Base-by-base conservation (phyloP, 2,888 invertebrate species). In the Oscheius sp. region DNA sequence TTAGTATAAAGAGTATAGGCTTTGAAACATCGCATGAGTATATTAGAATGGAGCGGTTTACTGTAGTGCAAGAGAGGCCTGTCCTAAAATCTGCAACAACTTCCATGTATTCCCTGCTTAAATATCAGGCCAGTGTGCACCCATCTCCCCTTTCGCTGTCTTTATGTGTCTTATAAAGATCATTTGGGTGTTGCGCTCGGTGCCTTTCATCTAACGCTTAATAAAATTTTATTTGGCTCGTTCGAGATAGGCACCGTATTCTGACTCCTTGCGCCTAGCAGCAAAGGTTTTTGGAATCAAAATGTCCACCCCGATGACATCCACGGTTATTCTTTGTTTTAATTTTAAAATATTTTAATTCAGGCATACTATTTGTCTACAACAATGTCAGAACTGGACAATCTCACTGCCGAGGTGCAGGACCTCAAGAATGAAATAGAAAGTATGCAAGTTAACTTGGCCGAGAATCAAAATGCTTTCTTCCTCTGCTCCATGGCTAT, bases 401-500 rank as follows among this genome's bases (percentile, higher is more conserved):
- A 81, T 49, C 75, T 77, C 21, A 81, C 79, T 0, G 72, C 72
- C 12, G 72, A 79, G 41, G 75, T 81, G 18, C 46, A 78, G 21
- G 21, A 76, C 45, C 73, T 82, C 29, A 74, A 77, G n/a, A 64
- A 74, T 41, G 74, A 81, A 46, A 74, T 84, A 13, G 74, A 82
- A 16, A 72, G 77, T 29, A 77, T 80, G 77, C 74, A 74, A 56
- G 58, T 69, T 12, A 83, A 85, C 55, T 77, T 84, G 63, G 73
- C 81, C 0, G 84, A 79, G 29, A 87, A 87, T 74, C 81, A 87
- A 72, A 84, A 87, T 71, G 84, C 86, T 3, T 87, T 87, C 71
- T 87, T 87, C 74, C 72, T 84, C 25, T 83, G 84, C 68, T 83
- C 87, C 12, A 87, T 87, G 87, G 84, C 85, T 13, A 72, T 87